Evolutionary conservation across 2,888 invertebrate species (phyloP).

Genomic region (Acronicta aceris): DNA sequence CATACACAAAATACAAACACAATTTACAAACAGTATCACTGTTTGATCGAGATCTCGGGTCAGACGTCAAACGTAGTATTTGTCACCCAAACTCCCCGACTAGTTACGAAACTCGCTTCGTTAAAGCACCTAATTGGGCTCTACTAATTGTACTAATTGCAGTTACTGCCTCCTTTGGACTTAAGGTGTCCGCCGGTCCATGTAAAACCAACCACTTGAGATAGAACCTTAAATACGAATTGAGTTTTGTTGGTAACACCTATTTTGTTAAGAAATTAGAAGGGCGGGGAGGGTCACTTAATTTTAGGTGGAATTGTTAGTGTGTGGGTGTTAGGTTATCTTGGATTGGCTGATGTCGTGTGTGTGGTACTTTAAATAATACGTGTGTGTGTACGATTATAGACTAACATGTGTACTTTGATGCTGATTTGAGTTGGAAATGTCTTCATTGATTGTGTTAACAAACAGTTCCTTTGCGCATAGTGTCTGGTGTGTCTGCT

Average conservation of each 20-base stretch:
- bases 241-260: slow-evolving; percentile 48
- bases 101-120: slow-evolving; percentile 82
- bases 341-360: slow-evolving; percentile 45
- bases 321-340: slow-evolving; percentile 43
- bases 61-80: slow-evolving; percentile 80
- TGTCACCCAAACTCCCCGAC: slow-evolving; percentile 77
- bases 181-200: slow-evolving; percentile 74
- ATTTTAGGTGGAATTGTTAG: slow-evolving; percentile 47
- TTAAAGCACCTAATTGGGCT: slow-evolving; percentile 86
- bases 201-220: slow-evolving; percentile 49
- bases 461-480: slow-evolving; percentile 79
- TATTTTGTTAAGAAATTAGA: slow-evolving; percentile 53
- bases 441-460: slow-evolving; percentile 80
- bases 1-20: slow-evolving; percentile 65
- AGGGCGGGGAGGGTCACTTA: slow-evolving; percentile 45
- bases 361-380: slow-evolving; percentile 31
- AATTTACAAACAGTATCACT: slow-evolving; percentile 65
- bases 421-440: slow-evolving; percentile 60
- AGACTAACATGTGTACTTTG: slow-evolving; percentile 59
- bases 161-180: slow-evolving; percentile 80
- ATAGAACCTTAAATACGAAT: slow-evolving; percentile 51
- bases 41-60: slow-evolving; percentile 76
- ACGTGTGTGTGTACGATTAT: slow-evolving; percentile 49
- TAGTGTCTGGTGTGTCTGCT: slow-evolving; percentile 68
- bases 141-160: slow-evolving; percentile 85